Conservation (phyloP, 2,888 invertebrate genomes). For the Galerucella calmariensis region DNA sequence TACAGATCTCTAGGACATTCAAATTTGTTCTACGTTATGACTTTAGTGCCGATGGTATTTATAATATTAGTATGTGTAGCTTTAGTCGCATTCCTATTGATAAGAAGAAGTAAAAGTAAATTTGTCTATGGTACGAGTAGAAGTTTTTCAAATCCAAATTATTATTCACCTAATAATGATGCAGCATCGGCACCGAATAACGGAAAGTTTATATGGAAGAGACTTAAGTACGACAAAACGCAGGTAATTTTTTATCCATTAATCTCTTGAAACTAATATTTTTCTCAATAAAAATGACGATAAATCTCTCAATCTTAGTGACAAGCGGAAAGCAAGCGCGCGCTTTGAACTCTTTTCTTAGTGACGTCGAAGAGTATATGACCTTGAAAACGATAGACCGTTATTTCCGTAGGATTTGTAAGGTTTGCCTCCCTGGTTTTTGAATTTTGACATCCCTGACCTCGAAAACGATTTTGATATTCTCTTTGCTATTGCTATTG, state of each 20-base stretch:
- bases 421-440: too few species aligned
- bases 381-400: too few species aligned
- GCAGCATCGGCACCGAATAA: slow-evolving; percentile 50
- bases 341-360: too few species aligned
- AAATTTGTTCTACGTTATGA: slow-evolving; percentile 62
- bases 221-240: slow-evolving; percentile 82
- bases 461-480: too few species aligned
- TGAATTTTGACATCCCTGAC: too few species aligned
- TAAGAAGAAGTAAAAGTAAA: slow-evolving; percentile 64
- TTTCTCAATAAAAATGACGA: too few species aligned
- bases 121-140: slow-evolving; percentile 70
- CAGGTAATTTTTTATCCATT: slow-evolving; percentile 68
- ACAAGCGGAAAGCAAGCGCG: too few species aligned
- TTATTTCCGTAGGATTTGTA: too few species aligned
- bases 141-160: slow-evolving; percentile 91
- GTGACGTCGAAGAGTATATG: too few species aligned
- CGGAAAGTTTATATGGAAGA: slow-evolving; percentile 75
- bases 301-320: too few species aligned
- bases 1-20: slow-evolving; percentile 57
- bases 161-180: slow-evolving; percentile 67
- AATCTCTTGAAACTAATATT: too few species aligned
- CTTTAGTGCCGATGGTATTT: slow-evolving; percentile 62
- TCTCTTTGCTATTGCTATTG: too few species aligned
- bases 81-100: slow-evolving; percentile 64
- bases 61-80: slow-evolving; percentile 62